Percentiles rank a stretch among this genome's conserved stretches.
Conservation (phyloP, 2,888 invertebrate genomes). For the Athetis lepigone region DNA sequence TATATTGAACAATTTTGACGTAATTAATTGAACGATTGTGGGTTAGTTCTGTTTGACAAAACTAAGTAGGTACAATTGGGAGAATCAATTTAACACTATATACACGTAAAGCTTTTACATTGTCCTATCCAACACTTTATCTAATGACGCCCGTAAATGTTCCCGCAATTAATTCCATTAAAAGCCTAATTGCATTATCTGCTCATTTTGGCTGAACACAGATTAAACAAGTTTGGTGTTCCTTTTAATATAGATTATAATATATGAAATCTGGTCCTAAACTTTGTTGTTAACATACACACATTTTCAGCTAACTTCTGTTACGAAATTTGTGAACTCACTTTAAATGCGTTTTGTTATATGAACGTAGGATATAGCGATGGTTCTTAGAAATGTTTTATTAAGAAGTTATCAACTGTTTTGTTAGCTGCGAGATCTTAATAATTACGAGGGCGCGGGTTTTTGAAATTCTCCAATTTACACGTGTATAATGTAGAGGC, state of each 20-base stretch:
- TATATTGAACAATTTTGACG: not conserved
- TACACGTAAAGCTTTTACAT: constrained; percentile 29
- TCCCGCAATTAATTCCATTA: constrained; percentile 63
- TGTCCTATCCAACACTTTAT: constrained; percentile 58
- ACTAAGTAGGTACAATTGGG: constrained; percentile 17
- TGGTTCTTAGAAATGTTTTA: no score
- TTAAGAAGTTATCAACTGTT: no score
- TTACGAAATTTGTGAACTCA: constrained; percentile 18
- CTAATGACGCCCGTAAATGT: constrained; percentile 59
- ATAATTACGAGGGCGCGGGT: no score
- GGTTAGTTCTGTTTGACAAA: not conserved
- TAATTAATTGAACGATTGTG: not conserved
- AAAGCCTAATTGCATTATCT: constrained; percentile 60
- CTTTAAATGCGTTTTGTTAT: no score
- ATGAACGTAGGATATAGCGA: no score
- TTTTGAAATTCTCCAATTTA: no score
- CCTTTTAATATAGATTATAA: constrained; percentile 51
- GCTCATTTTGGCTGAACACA: constrained; percentile 55
- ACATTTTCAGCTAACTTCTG: constrained; percentile 32
- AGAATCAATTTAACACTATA: constrained; percentile 35
- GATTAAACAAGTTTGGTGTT: constrained; percentile 45
- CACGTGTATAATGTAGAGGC: no score
- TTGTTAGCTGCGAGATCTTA: no score
- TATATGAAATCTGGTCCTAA: constrained; percentile 40
- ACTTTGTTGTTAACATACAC: constrained; percentile 46